Evolutionary conservation across 2,113 vertebrate species (phyloP).

Genomic region (Dolichallabes microphthalmus): DNA sequence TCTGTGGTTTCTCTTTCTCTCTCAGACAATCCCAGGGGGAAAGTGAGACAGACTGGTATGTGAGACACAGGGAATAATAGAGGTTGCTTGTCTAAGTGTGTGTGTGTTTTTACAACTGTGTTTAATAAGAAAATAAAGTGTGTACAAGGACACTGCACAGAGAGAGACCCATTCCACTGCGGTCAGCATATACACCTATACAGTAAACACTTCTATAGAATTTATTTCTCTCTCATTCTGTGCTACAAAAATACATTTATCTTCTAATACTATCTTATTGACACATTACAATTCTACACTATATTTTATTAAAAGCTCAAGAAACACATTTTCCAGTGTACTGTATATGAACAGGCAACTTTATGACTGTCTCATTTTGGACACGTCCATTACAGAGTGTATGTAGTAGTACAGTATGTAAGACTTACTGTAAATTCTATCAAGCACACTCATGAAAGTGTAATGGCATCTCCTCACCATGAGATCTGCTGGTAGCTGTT

Average conservation of each 20-base stretch:
- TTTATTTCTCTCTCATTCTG: background rate
- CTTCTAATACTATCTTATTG: background rate
- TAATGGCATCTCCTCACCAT: background rate
- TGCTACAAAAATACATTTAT: background rate
- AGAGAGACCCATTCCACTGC: constrained; percentile 10
- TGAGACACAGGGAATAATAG: background rate
- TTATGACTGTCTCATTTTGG: background rate
- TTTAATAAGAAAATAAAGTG: constrained; percentile 13
- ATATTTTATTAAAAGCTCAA: too few relatives aligned
- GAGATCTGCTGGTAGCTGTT: background rate
- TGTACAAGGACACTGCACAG: background rate
- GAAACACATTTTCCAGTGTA: too few relatives aligned
- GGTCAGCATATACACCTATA: background rate
- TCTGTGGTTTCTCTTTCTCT: background rate
- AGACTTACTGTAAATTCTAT: background rate
- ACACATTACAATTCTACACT: too few relatives aligned
- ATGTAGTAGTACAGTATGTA: background rate
- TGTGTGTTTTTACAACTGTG: background rate
- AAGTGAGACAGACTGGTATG: background rate
- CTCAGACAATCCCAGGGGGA: background rate
- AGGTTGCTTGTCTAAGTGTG: background rate
- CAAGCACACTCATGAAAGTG: background rate
- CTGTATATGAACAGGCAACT: background rate
- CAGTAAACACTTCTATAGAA: background rate
- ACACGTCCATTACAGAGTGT: too few relatives aligned